Base-by-base conservation (phyloP, 2,797 vertebrate species). In the Cercopithecus petaurista region DNA sequence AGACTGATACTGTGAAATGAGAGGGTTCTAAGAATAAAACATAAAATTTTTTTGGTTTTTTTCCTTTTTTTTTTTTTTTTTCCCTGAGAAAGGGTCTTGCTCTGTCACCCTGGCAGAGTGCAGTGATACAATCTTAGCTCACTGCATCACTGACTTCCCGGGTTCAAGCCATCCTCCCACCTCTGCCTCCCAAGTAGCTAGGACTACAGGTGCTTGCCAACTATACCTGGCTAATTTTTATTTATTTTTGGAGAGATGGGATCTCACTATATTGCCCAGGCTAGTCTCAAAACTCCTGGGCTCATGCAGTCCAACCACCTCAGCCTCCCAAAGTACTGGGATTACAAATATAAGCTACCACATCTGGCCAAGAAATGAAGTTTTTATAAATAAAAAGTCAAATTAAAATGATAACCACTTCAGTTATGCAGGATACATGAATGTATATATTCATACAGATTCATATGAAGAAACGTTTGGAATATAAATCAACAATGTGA, bases 401-500 rank as follows among this genome's bases (percentile, higher is more conserved):
- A 83, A 92, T 59, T 8, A 55, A 55, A 55, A 55, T 8, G 52
- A 55, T 55, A 55, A 55, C 52, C 19, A 55, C 52, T 55, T 21
- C 50, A 50, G 50, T 50, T 19, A 50, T 50, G 5, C 50, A 50
- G 15, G 19, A 50, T 50, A 50, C 50, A 50, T 50, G 50, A 50
- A 50, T 21, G 17, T 22, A 55, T 55, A 55, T 7, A 22, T 55
- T 55, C 52, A 55, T 21, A 55, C 52, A 94, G 30, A 82, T 59
- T 83, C 75, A 72, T 81, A 39, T 73, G 30, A 89, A 64, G 7
- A 72, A 61, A 6, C 73, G 2, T 67, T 50, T 92, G 2, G 1
- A 87, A 86, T 84, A 87, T 75, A 92, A 93, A 79, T 86, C 72
- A 88, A 57, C 52, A 90, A 85, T 86, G 46, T 39, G 19, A 55